Evolutionary conservation across 2,113 vertebrate genomes (phyloP).

Genomic region (Poecile atricapillus): DNA sequence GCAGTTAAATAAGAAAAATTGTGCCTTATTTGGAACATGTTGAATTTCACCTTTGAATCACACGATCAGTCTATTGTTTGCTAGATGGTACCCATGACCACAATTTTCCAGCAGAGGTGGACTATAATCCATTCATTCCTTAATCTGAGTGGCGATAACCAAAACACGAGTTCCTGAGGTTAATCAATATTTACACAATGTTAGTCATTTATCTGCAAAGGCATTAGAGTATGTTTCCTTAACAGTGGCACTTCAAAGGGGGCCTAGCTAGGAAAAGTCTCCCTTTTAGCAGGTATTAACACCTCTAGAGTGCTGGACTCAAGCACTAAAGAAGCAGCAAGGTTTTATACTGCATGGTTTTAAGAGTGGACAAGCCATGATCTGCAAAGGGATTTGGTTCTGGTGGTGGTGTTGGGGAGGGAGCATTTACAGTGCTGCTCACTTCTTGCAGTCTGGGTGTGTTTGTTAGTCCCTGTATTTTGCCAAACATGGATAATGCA

Average conservation of each 20-base stretch:
- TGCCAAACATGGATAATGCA: neutral
- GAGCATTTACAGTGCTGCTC: neutral
- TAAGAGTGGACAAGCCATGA: fast-evolving
- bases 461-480: neutral
- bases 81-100: neutral
- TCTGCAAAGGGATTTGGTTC: neutral
- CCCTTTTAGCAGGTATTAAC: neutral
- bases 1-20: neutral
- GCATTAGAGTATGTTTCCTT: neutral
- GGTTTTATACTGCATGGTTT: neutral
- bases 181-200: conserved; percentile 27
- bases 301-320: neutral
- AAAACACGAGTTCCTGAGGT: neutral
- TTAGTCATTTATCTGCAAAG: conserved; percentile 13
- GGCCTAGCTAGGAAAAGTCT: neutral
- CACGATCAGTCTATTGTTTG: neutral
- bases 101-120: neutral
- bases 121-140: neutral
- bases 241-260: conserved; percentile 1
- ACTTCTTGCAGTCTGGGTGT: neutral
- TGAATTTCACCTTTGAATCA: neutral
- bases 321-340: neutral
- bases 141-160: neutral
- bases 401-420: neutral
- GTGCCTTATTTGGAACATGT: neutral